Percentiles rank a stretch among this genome's conserved stretches.
These are phyloP conservation scores for Phrynocephalus forsythii DNA, from an alignment of 2,797 vertebrate genomes.

Conservation along the genomic window DNA sequence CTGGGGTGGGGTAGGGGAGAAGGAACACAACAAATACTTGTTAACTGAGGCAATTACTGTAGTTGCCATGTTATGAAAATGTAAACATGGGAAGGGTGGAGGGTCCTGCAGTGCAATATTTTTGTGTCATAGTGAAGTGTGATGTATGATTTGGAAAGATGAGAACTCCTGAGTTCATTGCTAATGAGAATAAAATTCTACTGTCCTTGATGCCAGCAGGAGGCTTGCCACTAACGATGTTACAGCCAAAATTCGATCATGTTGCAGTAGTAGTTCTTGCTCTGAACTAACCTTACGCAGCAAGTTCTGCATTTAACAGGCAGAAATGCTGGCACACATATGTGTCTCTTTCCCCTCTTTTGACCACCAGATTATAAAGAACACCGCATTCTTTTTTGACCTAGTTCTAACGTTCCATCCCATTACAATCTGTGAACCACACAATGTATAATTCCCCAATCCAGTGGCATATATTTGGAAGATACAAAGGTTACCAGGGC, in stretches of 20 bases:
- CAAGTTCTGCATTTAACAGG: background rate
- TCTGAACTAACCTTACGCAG: background rate
- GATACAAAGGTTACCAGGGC: too few species aligned
- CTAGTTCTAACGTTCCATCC: too few species aligned
- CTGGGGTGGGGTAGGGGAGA: background rate
- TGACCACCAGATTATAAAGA: background rate
- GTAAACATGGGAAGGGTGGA: background rate
- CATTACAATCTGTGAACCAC: too few species aligned
- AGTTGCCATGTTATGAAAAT: slow-evolving; percentile 20
- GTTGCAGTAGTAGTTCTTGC: background rate
- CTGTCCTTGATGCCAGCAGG: background rate
- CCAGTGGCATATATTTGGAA: too few species aligned
- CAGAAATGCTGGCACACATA: background rate
- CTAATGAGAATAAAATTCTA: slow-evolving; percentile 10
- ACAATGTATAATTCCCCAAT: too few species aligned
- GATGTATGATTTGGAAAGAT: slow-evolving; percentile 19
- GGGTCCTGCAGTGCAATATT: slow-evolving; percentile 8
- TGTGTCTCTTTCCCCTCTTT: background rate
- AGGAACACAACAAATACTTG: slow-evolving; percentile 26
- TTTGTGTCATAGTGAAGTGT: slow-evolving; percentile 10
- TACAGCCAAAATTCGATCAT: background rate
- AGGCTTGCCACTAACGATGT: background rate
- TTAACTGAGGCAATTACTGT: slow-evolving; percentile 13
- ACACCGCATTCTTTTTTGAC: background rate
- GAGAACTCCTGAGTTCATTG: background rate